Evolutionary conservation across 2,797 vertebrate species (phyloP), one percentile per base, ranked within the genome.

Genomic region (Poecilia wingei): DNA sequence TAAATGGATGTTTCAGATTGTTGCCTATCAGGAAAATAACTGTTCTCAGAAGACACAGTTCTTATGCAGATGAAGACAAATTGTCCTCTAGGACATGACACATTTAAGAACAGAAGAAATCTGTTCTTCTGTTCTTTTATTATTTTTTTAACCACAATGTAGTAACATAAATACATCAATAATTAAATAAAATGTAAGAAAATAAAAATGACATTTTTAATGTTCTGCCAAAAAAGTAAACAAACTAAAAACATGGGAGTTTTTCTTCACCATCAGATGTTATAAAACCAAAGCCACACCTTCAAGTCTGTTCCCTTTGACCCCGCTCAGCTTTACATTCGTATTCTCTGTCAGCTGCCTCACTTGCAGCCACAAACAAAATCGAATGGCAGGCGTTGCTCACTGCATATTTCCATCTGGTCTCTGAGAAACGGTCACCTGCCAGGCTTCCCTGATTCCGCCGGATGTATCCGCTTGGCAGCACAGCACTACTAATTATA

Each of bases 401-500:
- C 47, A 74, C 76, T 83, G 68, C 88, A 83, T 85, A 89, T 92
- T 90, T 92, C 82, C 86, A 78, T 89, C 86, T 88, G 87, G 80
- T 80, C 82, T 83, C 79, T 86, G 85, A 88, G 85, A 90, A 89
- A 79, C 57, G 3, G 89, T 84, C 91, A 93, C 90, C 89, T 93
- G 88, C 90, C 91, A 91, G 86, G 80, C 87, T 92, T 90, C 89
- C 87, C 89, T 87, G 69, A 76, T 90, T 89, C 90, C 66, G 81
- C 87, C 78, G 90, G 88, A 88, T 88, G 90, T 85, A 87, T 93
- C 86, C 75, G 77, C 83, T 92, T 87, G 89, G 94, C 91, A 88
- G 9, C 31, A 46, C 79, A 78, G 91, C 87, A 88, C 95, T 87
- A 86, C 81, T 94, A 93, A 95, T 95, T 96, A 95, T 81, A 83